These are phyloP conservation scores for Xylocampa areola DNA, from an alignment of 2,888 invertebrate genomes.

Conservation along the genomic window DNA sequence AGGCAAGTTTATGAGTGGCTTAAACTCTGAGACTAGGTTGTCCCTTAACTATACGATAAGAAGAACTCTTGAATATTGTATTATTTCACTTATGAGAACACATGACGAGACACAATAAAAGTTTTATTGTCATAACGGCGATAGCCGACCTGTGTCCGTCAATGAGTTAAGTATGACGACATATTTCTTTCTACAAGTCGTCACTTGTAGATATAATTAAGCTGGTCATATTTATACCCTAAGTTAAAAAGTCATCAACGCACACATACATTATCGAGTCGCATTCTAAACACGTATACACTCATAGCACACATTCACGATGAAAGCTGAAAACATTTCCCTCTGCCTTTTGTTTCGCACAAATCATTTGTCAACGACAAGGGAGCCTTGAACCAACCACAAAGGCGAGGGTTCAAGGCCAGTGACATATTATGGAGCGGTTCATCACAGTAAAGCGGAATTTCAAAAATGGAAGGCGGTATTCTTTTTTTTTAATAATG, in stretches of 20 bases:
- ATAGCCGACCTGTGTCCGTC: too few species aligned
- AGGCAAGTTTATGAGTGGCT: too few species aligned
- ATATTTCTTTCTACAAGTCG: too few species aligned
- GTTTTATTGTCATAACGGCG: too few species aligned
- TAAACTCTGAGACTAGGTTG: too few species aligned
- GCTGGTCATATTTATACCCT: not conserved
- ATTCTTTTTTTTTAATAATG: too few species aligned
- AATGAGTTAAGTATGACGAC: too few species aligned
- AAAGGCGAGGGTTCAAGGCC: slow-evolving; percentile 61
- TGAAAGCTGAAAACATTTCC: slow-evolving; percentile 57
- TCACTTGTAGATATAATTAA: too few species aligned
- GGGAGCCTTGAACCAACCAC: slow-evolving; percentile 50
- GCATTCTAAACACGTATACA: slow-evolving; percentile 7
- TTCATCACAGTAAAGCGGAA: slow-evolving; percentile 30
- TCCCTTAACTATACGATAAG: too few species aligned
- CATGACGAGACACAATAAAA: too few species aligned
- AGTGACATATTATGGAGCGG: slow-evolving; percentile 26
- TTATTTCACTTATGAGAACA: too few species aligned
- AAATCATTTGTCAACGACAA: slow-evolving; percentile 72
- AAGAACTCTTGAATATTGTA: too few species aligned
- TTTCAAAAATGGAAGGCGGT: slow-evolving; percentile 26
- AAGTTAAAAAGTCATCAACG: not conserved
- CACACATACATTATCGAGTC: slow-evolving; percentile 2
- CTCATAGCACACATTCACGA: slow-evolving; percentile 21
- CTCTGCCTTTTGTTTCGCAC: slow-evolving; percentile 62